phyloP scores from a whole-genome alignment of 2,797 vertebrate species.

The Manis javanica region DNA sequence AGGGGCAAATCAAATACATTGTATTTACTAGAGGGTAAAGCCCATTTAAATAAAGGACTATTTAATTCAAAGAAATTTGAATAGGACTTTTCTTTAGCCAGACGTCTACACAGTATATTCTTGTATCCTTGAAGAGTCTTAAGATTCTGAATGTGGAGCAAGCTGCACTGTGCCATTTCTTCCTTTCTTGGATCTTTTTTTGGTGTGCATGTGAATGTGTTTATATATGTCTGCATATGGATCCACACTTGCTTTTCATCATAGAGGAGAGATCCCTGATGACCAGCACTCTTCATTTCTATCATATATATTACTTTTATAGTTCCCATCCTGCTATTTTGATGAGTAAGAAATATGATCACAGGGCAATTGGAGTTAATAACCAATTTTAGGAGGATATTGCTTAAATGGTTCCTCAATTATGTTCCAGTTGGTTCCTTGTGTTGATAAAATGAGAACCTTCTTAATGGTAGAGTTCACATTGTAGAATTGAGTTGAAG shows the following conservation, averaged over 20 bases:
- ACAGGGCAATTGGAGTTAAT: slow-evolving; percentile 71
- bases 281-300: not conserved
- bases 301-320: slow-evolving; percentile 71
- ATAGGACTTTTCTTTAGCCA: slow-evolving; percentile 2
- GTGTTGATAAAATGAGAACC: slow-evolving; percentile 74
- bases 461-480: not conserved
- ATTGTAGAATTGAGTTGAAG: not conserved
- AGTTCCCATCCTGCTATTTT: slow-evolving; percentile 62
- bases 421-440: slow-evolving; percentile 57
- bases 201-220: not conserved
- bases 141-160: not conserved
- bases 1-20: not conserved
- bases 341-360: slow-evolving; percentile 68
- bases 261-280: slow-evolving; percentile 46
- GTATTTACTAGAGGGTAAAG: not conserved
- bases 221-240: not conserved
- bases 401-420: slow-evolving; percentile 75
- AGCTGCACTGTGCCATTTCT: not conserved
- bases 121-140: not conserved
- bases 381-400: slow-evolving; percentile 74
- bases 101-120: not conserved
- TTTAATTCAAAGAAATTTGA: slow-evolving; percentile 45
- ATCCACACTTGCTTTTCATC: not conserved
- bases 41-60: slow-evolving; percentile 22
- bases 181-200: not conserved